Percentiles rank a stretch among this genome's conserved stretches.
Conservation (phyloP, 2,113 vertebrate species). For the Paramormyrops kingsleyae region DNA sequence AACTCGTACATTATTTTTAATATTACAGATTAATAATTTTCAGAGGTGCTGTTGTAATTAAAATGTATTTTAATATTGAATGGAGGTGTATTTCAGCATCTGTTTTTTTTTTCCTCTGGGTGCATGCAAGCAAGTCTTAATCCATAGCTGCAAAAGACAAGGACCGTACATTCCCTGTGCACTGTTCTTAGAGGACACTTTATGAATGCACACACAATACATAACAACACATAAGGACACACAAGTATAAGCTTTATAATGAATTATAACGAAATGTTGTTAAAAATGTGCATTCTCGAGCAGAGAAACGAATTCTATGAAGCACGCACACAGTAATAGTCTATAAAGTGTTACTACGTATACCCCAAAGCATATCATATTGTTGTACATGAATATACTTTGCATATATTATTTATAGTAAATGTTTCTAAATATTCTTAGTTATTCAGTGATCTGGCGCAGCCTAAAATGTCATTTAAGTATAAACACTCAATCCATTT, state of each 20-base stretch:
- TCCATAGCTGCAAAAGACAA: not conserved
- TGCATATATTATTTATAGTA: not conserved
- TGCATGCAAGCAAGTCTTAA: not conserved
- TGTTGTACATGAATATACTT: not conserved
- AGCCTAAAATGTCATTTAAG: not conserved
- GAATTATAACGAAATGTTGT: not conserved
- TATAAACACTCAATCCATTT: not conserved
- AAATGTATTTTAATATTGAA: not conserved
- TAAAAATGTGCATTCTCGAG: not conserved
- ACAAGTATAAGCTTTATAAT: not conserved
- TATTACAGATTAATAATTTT: not conserved
- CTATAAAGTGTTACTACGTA: not conserved
- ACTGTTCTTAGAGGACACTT: not conserved
- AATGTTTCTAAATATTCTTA: not conserved
- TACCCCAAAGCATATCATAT: not conserved
- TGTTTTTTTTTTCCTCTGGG: not conserved
- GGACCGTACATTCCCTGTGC: not conserved
- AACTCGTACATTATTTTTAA: not conserved
- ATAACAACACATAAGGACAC: not conserved
- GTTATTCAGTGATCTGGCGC: not conserved
- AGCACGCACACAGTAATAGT: not conserved
- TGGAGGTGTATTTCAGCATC: not conserved
- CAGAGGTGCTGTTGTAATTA: not conserved
- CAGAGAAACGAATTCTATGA: not conserved
- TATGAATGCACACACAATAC: not conserved